Percentiles rank a stretch among this genome's conserved stretches.
Conservation (phyloP, 1,140 invertebrate genomes). For the Eurytemora carolleeae region DNA sequence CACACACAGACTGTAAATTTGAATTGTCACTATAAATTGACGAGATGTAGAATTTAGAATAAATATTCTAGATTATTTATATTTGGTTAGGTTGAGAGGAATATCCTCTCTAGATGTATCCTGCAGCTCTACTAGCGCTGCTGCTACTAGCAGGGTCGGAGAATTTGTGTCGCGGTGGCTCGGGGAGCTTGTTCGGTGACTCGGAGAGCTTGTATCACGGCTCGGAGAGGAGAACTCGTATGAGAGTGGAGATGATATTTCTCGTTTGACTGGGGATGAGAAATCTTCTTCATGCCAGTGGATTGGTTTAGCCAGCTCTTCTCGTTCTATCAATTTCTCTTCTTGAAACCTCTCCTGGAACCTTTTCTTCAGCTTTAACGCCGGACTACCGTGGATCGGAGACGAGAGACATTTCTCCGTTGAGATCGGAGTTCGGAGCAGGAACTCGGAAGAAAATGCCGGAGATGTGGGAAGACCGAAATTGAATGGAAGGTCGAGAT, state of each 20-base stretch:
- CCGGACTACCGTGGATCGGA: conserved; percentile 1
- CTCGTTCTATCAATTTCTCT: too few species aligned
- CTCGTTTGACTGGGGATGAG: not conserved
- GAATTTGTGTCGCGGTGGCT: too few species aligned
- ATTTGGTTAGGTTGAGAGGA: not conserved
- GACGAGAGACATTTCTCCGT: not conserved
- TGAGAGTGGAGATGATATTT: conserved; percentile 2
- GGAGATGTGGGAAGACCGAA: not conserved
- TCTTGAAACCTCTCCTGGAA: not conserved
- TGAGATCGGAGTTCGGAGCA: not conserved
- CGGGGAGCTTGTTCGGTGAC: too few species aligned
- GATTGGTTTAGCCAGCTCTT: conserved; percentile 9
- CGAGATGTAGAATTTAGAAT: too few species aligned
- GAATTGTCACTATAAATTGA: too few species aligned
- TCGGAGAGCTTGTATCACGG: not conserved
- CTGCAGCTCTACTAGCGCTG: conserved; percentile 2
- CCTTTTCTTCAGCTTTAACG: not conserved
- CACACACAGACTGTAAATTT: too few species aligned
- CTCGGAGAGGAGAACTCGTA: not conserved
- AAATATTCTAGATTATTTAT: not conserved
- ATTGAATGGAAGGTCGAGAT: not conserved
- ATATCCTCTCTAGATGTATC: not conserved
- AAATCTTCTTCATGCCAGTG: conserved; percentile 3
- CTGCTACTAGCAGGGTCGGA: not conserved
- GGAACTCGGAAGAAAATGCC: not conserved